Conservation (phyloP, 2,113 vertebrate genomes). For the Xiphorhynchus elegans region DNA sequence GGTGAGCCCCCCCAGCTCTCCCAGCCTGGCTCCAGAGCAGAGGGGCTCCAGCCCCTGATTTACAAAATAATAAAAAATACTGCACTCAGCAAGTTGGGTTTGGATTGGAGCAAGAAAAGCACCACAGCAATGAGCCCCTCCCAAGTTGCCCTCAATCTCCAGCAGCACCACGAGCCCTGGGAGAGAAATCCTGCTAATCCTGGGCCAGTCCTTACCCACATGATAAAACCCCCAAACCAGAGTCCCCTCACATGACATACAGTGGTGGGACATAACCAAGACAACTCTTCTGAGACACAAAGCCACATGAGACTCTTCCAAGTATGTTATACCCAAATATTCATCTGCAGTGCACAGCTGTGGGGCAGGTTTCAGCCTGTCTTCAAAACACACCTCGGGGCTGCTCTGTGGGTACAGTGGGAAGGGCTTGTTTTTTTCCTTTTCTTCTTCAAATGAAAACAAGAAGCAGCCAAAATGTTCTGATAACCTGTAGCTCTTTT, state of each 20-base stretch:
- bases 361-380: neutral
- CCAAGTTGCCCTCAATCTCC: neutral
- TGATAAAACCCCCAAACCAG: neutral
- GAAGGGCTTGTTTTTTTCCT: neutral
- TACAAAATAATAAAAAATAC: neutral
- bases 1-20: neutral
- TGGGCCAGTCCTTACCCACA: neutral
- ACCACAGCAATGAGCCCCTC: neutral
- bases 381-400: neutral
- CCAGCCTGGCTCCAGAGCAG: neutral
- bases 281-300: neutral
- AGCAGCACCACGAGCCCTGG: neutral
- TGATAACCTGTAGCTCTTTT: neutral
- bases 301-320: neutral
- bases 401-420: rapidly evolving
- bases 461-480: neutral
- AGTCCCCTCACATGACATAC: neutral
- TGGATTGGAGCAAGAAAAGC: neutral
- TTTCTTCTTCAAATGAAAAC: neutral
- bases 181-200: neutral
- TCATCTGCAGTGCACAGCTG: neutral
- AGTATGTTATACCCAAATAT: neutral
- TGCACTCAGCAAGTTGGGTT: neutral
- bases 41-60: neutral
- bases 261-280: neutral